Evolutionary conservation across 2,888 invertebrate genomes (phyloP).

Genomic region (Hipparchia sbordonii): DNA sequence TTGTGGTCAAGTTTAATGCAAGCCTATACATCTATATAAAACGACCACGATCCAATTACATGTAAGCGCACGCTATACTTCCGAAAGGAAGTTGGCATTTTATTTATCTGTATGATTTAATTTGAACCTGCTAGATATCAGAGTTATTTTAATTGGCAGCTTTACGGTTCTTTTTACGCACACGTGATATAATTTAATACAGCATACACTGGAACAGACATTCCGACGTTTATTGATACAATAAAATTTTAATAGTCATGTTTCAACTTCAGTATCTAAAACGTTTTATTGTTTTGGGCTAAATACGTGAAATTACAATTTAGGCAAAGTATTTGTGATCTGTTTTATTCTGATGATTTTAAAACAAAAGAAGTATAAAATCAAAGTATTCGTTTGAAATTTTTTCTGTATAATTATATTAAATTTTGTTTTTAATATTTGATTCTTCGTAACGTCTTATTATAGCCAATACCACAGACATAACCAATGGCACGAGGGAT

Average conservation of each 20-base stretch:
- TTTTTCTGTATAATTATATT: too few species aligned
- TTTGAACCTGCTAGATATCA: not conserved
- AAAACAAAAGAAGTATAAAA: too few species aligned
- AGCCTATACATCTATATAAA: not conserved
- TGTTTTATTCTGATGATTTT: too few species aligned
- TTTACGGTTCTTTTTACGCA: constrained; percentile 20
- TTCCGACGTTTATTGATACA: constrained; percentile 13
- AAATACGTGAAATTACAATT: constrained; percentile 2
- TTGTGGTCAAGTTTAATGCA: too few species aligned
- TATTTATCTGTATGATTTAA: not conserved
- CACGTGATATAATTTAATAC: constrained; percentile 24
- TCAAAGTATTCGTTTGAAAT: too few species aligned
- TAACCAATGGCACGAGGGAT: not conserved
- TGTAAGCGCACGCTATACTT: constrained; percentile 1
- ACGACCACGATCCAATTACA: not conserved
- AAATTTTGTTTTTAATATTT: too few species aligned
- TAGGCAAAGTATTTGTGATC: not conserved
- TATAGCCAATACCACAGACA: not conserved
- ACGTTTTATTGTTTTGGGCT: not conserved
- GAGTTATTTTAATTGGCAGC: constrained; percentile 29
- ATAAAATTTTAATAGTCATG: constrained; percentile 3
- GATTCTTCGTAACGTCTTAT: too few species aligned
- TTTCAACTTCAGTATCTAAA: not conserved
- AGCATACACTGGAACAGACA: constrained; percentile 4
- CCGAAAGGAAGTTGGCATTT: constrained; percentile 14